These are phyloP conservation scores for Chaetorhynchus papuensis DNA, from an alignment of 2,113 vertebrate genomes.

Conservation along the genomic window DNA sequence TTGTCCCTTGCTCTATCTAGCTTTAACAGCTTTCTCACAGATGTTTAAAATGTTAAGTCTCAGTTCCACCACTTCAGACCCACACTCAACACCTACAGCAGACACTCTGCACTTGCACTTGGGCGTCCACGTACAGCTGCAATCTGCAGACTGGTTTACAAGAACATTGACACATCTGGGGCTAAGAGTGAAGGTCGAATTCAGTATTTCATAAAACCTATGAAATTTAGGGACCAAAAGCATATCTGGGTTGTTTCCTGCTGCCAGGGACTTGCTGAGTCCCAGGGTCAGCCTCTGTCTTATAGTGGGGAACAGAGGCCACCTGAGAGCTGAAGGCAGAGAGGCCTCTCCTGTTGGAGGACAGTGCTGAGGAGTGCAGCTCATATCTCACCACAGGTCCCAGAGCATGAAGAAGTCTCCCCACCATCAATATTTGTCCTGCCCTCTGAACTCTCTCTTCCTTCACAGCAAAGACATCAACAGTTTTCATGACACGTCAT, in stretches of 20 bases:
- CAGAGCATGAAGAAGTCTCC: background rate
- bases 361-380: background rate
- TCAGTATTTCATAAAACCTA: background rate
- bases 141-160: background rate
- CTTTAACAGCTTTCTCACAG: background rate
- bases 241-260: background rate
- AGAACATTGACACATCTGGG: background rate
- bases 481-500: background rate
- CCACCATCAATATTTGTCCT: background rate
- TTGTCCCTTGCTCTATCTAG: background rate
- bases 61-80: background rate
- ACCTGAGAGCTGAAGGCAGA: background rate
- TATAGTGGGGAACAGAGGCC: background rate
- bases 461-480: conserved; percentile 15
- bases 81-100: background rate
- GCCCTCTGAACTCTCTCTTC: background rate
- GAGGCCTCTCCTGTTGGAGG: background rate
- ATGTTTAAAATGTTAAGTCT: background rate
- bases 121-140: accelerated
- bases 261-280: background rate
- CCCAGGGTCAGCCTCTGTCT: background rate
- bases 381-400: background rate
- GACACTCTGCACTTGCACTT: background rate
- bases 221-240: background rate
- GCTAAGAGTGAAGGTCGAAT: background rate